Conservation (phyloP, 2,888 invertebrate species). For the Mesopsocus fuscifrons region DNA sequence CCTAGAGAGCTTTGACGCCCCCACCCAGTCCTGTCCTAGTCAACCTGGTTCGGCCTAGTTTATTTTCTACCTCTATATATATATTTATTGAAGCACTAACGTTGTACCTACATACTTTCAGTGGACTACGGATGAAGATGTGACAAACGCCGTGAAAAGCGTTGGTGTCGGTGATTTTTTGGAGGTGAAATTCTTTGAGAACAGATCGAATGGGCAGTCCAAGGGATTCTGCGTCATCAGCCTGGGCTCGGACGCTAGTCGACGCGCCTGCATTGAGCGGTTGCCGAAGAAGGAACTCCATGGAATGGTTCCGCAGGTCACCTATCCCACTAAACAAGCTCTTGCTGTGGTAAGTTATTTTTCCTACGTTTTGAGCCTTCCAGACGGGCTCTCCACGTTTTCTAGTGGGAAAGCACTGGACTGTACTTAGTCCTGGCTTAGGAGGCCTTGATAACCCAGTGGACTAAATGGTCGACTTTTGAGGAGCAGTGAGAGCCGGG, state of each 20-base stretch:
- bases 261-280: slow-evolving; percentile 78
- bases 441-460: too few relatives aligned
- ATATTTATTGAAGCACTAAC: too few relatives aligned
- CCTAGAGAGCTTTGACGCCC: too few relatives aligned
- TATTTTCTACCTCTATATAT: too few relatives aligned
- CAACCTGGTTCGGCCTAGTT: too few relatives aligned
- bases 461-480: too few relatives aligned
- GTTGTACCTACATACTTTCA: too few relatives aligned
- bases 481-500: too few relatives aligned
- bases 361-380: neutral
- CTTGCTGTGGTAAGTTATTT: slow-evolving; percentile 31
- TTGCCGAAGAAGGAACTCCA: slow-evolving; percentile 90
- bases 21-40: too few relatives aligned
- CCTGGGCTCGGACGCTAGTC: slow-evolving; percentile 79
- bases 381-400: too few relatives aligned
- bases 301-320: slow-evolving; percentile 86
- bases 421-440: too few relatives aligned
- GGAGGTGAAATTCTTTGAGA: slow-evolving; percentile 99
- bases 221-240: slow-evolving; percentile 96
- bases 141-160: slow-evolving; percentile 72
- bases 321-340: slow-evolving; percentile 86
- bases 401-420: too few relatives aligned
- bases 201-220: slow-evolving; percentile 94
- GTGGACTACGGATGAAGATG: slow-evolving; percentile 98
- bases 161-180: slow-evolving; percentile 84